Evolutionary conservation across 2,888 invertebrate species (phyloP).

Genomic region (Hedychridium roseum): DNA sequence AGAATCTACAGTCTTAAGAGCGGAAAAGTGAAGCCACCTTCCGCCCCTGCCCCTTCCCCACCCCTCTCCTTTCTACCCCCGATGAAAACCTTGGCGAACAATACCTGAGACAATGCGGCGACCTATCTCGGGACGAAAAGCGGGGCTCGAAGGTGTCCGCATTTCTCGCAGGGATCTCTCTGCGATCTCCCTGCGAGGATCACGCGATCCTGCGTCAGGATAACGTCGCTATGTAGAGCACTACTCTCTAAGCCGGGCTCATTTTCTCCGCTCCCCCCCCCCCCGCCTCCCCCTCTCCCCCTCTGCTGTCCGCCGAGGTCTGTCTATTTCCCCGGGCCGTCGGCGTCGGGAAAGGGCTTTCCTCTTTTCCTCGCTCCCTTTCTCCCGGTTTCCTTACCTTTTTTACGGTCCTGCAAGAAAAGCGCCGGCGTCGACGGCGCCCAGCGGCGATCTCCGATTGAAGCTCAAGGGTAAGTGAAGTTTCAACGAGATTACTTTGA

Average conservation of each 20-base stretch:
- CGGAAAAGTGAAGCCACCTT: conserved; percentile 2
- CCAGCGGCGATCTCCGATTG: too few relatives aligned
- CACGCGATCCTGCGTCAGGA: conserved; percentile 29
- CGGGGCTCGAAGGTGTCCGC: conserved; percentile 19
- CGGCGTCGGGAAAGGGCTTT: background rate
- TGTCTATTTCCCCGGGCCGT: conserved; percentile 17
- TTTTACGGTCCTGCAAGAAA: too few relatives aligned
- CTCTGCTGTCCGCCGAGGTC: background rate
- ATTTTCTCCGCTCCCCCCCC: background rate
- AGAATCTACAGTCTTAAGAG: conserved; percentile 8
- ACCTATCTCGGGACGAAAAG: background rate
- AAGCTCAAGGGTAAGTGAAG: too few relatives aligned
- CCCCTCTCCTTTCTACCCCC: background rate
- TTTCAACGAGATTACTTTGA: too few relatives aligned
- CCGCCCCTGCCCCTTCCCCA: background rate
- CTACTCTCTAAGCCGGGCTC: conserved; percentile 12
- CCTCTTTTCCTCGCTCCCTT: conserved; percentile 8
- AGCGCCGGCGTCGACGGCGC: too few relatives aligned
- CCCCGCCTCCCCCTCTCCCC: background rate
- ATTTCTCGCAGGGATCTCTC: conserved; percentile 18
- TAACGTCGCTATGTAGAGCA: conserved; percentile 36
- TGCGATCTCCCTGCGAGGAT: conserved; percentile 12
- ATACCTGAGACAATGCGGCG: background rate
- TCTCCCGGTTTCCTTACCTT: too few relatives aligned
- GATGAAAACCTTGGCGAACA: conserved; percentile 9